phyloP scores from a whole-genome alignment of 2,797 vertebrate species.

The Hyperoplus lanceolatus region DNA sequence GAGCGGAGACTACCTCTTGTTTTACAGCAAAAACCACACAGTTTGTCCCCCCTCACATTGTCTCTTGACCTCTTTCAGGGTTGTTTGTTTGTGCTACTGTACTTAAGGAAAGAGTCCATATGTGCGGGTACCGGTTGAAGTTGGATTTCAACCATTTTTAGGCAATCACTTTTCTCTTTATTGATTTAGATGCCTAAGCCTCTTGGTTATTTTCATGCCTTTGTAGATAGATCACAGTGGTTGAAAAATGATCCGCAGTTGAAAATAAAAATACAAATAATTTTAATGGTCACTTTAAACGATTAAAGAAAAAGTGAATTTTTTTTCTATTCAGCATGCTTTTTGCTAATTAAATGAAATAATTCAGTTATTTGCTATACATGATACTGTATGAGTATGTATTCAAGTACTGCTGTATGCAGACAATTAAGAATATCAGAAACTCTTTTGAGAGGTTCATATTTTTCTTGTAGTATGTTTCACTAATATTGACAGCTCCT shows the following conservation, averaged over 20 bases:
- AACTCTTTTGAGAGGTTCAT: constrained; percentile 82
- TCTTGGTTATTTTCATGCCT: constrained; percentile 77
- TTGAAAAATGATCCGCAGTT: constrained; percentile 63
- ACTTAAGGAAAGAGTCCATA: constrained; percentile 61
- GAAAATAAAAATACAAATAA: constrained; percentile 69
- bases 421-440: constrained; percentile 84
- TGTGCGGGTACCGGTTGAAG: constrained; percentile 67
- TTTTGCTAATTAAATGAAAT: constrained; percentile 89
- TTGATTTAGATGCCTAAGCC: constrained; percentile 87
- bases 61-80: constrained; percentile 60
- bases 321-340: constrained; percentile 88
- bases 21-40: constrained; percentile 50
- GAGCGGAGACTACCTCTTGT: constrained; percentile 27
- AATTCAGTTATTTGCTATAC: constrained; percentile 89
- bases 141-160: constrained; percentile 74
- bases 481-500: constrained; percentile 74
- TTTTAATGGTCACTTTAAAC: constrained; percentile 73
- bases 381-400: constrained; percentile 89
- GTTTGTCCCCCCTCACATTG: constrained; percentile 35
- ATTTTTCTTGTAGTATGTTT: constrained; percentile 81
- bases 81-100: constrained; percentile 61
- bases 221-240: constrained; percentile 78
- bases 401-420: constrained; percentile 88
- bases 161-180: constrained; percentile 83
- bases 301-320: constrained; percentile 70